Percentiles rank a stretch among this genome's conserved stretches.
Conservation (phyloP, 1,140 invertebrate species). For the Watersipora subatra region DNA sequence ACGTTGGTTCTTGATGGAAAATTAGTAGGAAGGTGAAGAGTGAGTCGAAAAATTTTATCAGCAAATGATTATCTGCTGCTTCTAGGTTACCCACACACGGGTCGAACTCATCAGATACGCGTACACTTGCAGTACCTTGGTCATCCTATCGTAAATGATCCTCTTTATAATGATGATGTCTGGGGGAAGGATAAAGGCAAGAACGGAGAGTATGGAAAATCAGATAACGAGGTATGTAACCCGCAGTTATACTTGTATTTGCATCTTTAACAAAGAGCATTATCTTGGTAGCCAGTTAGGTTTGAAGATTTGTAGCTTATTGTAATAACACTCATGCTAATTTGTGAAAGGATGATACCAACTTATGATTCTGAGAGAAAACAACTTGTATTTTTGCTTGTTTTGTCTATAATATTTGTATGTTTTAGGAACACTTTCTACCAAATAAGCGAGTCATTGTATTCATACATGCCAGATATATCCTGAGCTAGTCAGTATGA, state of each 20-base stretch:
- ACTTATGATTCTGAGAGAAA: background rate
- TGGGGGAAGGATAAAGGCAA: slow-evolving; percentile 61
- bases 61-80: too few relatives aligned
- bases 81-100: slow-evolving; percentile 61
- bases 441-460: too few relatives aligned
- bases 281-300: too few relatives aligned
- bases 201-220: slow-evolving; percentile 76
- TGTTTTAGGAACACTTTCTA: too few relatives aligned
- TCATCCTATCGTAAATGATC: slow-evolving; percentile 91
- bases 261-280: too few relatives aligned
- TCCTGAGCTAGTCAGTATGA: too few relatives aligned
- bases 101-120: slow-evolving; percentile 94
- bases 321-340: background rate
- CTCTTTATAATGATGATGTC: slow-evolving; percentile 54
- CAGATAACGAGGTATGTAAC: slow-evolving; percentile 56
- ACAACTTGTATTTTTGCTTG: background rate
- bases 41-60: too few relatives aligned
- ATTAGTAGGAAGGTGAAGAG: too few relatives aligned
- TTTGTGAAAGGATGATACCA: background rate
- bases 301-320: background rate
- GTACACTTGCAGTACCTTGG: slow-evolving; percentile 96
- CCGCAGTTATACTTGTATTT: background rate
- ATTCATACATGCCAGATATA: too few relatives aligned
- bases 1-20: too few relatives aligned
- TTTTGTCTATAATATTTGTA: background rate